Base-by-base conservation (phyloP, 2,888 invertebrate species). In the Ephialtes manifestator region DNA sequence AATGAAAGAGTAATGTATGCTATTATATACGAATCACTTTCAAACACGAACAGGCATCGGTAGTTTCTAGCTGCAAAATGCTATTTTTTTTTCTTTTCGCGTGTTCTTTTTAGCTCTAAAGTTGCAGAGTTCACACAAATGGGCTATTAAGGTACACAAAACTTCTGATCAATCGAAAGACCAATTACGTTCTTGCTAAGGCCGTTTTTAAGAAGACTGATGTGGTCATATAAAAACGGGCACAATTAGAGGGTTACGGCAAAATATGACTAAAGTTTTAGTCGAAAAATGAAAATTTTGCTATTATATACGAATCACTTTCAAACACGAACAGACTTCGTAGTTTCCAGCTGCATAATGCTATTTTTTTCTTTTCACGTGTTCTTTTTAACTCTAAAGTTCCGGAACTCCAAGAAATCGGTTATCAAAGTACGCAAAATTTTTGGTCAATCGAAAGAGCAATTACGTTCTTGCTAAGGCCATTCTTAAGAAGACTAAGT, bases 1-100 rank as follows among this genome's bases (percentile, higher is more conserved):
- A 48, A 48, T 10, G 48, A 75, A 31, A 35, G 35, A 31, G 48
- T 28, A 71, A 71, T 71, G 24, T 58, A 11, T 60, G 18, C 24
- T 24, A 43, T 43, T 15, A 35, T 35, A 20, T 31, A 15, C 63
- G 20, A 75, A 75, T 75, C 48, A 20, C 48, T 75, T 46, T 63
- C 31, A 15, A 31, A 13, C 63, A 43, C 60, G 60, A 72, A 43
- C 39, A 5, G 60, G 0, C 63, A 7, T 58, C 58, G 28, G 35
- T 63, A 7, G 7, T 60, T 31, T 15, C 31, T 7, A 24, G 43
- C 43, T 58, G 39, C 39, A 58, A 31, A 75, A 46, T 18, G 24
- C 46, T n/a, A 5, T 35, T 31, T 28, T 31, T 60, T 35, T 8
- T 63, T 1, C 18, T 51, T 51, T 51, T 51, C 51, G 51, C 18